Evolutionary conservation across 2,113 vertebrate genomes (phyloP), one percentile per base, ranked within the genome.

Genomic region (Anser brachyrhynchus): DNA sequence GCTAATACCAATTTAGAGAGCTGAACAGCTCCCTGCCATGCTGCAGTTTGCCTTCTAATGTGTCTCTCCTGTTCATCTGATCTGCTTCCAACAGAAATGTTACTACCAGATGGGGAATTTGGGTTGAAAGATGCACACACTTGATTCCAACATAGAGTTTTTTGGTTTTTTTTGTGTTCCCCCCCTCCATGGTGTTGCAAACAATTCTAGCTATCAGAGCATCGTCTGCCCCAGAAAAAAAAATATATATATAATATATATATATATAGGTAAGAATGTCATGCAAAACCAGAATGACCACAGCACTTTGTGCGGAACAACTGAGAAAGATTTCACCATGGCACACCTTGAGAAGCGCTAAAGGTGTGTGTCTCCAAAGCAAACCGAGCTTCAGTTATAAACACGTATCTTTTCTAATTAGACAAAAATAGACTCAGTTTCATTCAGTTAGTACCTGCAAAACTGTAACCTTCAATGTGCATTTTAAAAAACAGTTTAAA

Each of bases 51-150:
- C 61, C 69, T 89, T 87, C 62, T 92, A 84, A 96, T 66, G 76
- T 49, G 9, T 16, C 70, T 84, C 49, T 89, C 49, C 44, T 93
- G 39, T 51, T 92, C 70, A 71, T 78, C 44, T 93, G 84, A 91
- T 70, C 62, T 44, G 19, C 49, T 91, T 96, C 90, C 89, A 94
- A 65, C 35, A 35, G 70, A 93, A 96, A 73, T 20, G 28, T 22
- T 91, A 49, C 29, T 76, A 84, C 70, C 88, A 96, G 90, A 90
- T 90, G 84, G 86, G 88, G n/a, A 93, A 86, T 78, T 65, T 69
- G 73, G 65, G 69, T 43, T 75, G 59, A 88, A 90, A 78, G 59
- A 91, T 57, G 35, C 4, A 77, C 7, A 29, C 3, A 6, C 8
- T 78, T 72, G 19, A 81, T 84, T 95, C 57, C 69, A 87, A 70